Percentiles rank a stretch among this genome's conserved stretches.
These are phyloP conservation scores for Myocastor coypus DNA, from an alignment of 2,113 vertebrate species.

Conservation along the genomic window DNA sequence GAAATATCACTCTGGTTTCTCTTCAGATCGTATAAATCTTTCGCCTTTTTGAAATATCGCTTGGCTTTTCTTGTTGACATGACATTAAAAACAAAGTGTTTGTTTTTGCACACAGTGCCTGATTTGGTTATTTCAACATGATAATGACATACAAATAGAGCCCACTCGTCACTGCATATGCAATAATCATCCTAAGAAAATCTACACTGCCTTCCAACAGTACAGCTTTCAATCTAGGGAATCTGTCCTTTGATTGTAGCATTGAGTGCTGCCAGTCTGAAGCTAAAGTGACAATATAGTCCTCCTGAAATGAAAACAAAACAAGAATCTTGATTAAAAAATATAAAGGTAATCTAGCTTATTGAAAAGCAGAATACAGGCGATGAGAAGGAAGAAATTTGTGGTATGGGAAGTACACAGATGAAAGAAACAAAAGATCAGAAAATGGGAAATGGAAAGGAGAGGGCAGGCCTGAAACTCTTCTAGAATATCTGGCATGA, in stretches of 20 bases:
- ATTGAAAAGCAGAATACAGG: slow-evolving; percentile 19
- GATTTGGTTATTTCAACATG: slow-evolving; percentile 54
- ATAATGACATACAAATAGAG: slow-evolving; percentile 45
- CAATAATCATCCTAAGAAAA: slow-evolving; percentile 36
- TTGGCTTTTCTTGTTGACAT: slow-evolving; percentile 45
- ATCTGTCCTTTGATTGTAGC: slow-evolving; percentile 16
- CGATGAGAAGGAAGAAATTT: slow-evolving; percentile 20
- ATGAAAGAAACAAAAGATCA: slow-evolving; percentile 58
- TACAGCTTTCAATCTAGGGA: slow-evolving; percentile 28
- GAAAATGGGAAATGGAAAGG: slow-evolving; percentile 56
- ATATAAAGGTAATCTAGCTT: neutral
- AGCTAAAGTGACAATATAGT: slow-evolving; percentile 54
- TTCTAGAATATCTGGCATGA: slow-evolving; percentile 50
- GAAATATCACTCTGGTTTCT: too few relatives aligned
- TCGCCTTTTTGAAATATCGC: slow-evolving; percentile 57
- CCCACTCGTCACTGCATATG: neutral
- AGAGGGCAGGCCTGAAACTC: neutral
- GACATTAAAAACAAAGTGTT: slow-evolving; percentile 53
- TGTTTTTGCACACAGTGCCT: slow-evolving; percentile 36
- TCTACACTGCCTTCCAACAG: slow-evolving; percentile 21
- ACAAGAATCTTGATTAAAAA: neutral
- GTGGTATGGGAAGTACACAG: neutral
- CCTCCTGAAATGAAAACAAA: slow-evolving; percentile 40
- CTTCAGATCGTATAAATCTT: too few relatives aligned
- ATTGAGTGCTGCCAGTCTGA: neutral